Evolutionary conservation across 2,113 vertebrate species (phyloP).

Genomic region (Halcyon malimbica): DNA sequence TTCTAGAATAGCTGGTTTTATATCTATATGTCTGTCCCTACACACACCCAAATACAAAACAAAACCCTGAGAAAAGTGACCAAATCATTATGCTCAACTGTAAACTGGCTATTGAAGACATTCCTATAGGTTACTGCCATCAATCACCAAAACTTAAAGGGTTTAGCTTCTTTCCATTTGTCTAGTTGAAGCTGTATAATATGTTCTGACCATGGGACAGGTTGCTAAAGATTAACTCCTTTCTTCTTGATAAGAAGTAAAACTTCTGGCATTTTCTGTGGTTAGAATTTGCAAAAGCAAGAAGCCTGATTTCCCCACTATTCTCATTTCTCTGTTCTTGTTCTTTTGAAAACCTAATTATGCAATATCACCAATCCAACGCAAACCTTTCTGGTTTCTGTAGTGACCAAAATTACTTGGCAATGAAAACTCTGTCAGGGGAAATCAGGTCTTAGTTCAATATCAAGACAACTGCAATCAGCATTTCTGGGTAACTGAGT

Average conservation of each 20-base stretch:
- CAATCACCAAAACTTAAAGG: background rate
- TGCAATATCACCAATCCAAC: constrained; percentile 25
- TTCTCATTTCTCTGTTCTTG: constrained; percentile 68
- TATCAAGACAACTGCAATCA: background rate
- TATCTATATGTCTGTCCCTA: background rate
- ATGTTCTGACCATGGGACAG: background rate
- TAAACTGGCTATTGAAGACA: constrained; percentile 56
- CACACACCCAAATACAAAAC: background rate
- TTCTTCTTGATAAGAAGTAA: constrained; percentile 8
- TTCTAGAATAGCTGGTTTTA: background rate
- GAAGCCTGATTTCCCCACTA: constrained; percentile 48
- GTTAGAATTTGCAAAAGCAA: constrained; percentile 63
- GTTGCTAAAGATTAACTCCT: background rate
- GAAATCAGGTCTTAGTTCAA: background rate
- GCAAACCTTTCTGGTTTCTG: constrained; percentile 38
- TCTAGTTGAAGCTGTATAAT: background rate
- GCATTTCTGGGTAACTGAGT: background rate
- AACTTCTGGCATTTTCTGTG: constrained; percentile 21
- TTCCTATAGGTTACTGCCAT: background rate
- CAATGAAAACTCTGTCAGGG: background rate
- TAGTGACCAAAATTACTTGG: background rate
- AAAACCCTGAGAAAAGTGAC: constrained; percentile 76
- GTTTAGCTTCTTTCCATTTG: constrained; percentile 27
- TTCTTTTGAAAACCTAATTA: constrained; percentile 59
- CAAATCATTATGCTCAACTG: constrained; percentile 74